Conservation (phyloP, 2,888 invertebrate genomes). For the Nymphalis polychloros region DNA sequence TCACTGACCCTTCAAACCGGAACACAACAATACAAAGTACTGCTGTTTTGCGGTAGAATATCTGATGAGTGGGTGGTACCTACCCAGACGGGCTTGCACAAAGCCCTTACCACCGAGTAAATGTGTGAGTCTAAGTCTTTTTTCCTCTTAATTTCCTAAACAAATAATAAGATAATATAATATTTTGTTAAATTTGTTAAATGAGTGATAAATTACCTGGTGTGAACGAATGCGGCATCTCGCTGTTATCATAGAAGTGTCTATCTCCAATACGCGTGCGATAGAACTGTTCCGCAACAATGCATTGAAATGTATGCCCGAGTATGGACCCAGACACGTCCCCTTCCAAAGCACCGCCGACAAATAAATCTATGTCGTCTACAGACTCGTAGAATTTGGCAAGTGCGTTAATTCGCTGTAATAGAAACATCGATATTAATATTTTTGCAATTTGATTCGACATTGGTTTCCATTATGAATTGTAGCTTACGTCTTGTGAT, state of each 20-base stretch:
- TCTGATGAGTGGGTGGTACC: no score
- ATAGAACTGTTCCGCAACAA: conserved; percentile 93
- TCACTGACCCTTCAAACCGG: no score
- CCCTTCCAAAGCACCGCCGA: conserved; percentile 90
- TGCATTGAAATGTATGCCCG: conserved; percentile 94
- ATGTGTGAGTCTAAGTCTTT: no score
- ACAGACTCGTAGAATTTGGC: conserved; percentile 86
- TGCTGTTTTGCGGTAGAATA: no score
- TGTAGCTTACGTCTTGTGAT: conserved; percentile 81
- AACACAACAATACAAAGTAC: no score
- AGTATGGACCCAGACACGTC: conserved; percentile 88
- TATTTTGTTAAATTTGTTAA: no score
- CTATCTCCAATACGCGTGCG: conserved; percentile 92
- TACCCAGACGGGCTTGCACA: no score
- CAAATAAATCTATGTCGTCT: conserved; percentile 93
- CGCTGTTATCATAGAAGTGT: conserved; percentile 90
- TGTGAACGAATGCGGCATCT: conserved; percentile 65
- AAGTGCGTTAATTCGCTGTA: conserved; percentile 85
- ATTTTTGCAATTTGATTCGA: neutral
- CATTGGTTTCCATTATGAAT: neutral
- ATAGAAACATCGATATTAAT: neutral
- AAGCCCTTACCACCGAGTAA: no score
- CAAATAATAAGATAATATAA: no score
- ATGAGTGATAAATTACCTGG: conserved; percentile 31
- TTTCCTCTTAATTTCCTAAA: no score